These are phyloP conservation scores for Ivindomyrus marchei DNA, from an alignment of 2,113 vertebrate genomes.

Conservation along the genomic window DNA sequence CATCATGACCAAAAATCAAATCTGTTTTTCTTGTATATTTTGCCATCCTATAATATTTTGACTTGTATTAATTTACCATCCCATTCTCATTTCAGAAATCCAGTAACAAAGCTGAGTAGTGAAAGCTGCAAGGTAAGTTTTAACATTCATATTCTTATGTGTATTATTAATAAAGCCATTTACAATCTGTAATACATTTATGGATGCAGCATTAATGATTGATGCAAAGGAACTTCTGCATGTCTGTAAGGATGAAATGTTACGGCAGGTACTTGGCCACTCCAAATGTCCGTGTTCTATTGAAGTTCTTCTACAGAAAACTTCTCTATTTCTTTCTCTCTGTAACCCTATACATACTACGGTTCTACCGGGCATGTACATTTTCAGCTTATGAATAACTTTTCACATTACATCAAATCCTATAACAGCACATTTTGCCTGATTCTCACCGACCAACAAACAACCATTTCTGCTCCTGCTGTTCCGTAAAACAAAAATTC, in stretches of 20 bases:
- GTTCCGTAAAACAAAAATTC: neutral
- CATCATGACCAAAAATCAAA: neutral
- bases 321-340: neutral
- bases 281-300: neutral
- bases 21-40: neutral
- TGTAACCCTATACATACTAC: neutral
- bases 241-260: constrained; percentile 8
- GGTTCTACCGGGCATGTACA: neutral
- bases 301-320: neutral
- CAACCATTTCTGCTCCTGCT: neutral
- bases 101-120: constrained; percentile 15
- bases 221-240: neutral
- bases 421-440: neutral
- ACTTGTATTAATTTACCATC: constrained; percentile 3
- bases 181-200: constrained; percentile 28
- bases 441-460: neutral
- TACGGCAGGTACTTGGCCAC: neutral
- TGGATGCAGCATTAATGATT: constrained; percentile 27
- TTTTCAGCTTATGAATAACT: neutral
- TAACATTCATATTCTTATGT: constrained; percentile 10
- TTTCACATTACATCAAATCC: neutral
- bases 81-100: neutral
- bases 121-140: neutral
- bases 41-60: neutral
- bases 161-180: constrained; percentile 30